A percentile compares a stretch with the other conserved stretches of the same genome.
phyloP scores from a whole-genome alignment of 2,888 invertebrate species.

The Diarsia mendica region DNA sequence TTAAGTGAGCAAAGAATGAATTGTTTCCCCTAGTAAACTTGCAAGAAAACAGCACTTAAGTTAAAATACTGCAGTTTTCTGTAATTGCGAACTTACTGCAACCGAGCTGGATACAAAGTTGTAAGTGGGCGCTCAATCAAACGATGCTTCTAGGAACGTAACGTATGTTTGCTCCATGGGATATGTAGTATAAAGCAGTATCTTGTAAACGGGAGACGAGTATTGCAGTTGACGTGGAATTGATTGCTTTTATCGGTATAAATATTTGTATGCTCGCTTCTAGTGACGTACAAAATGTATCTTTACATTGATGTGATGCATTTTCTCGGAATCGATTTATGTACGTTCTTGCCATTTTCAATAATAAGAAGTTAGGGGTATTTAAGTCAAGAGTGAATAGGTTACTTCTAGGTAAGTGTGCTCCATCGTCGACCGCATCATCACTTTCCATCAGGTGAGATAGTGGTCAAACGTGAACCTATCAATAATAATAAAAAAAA shows the following conservation, averaged over 20 bases:
- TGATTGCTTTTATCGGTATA: background rate
- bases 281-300: background rate
- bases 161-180: conserved; percentile 1
- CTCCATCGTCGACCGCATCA: too few relatives aligned
- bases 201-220: background rate
- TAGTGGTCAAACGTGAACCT: too few relatives aligned
- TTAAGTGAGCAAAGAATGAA: conserved; percentile 75
- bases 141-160: conserved; percentile 39
- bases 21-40: conserved; percentile 72
- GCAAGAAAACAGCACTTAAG: conserved; percentile 73
- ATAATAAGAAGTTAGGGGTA: too few relatives aligned
- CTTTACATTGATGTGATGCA: background rate
- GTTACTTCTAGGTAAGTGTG: too few relatives aligned
- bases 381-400: too few relatives aligned
- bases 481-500: too few relatives aligned
- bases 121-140: conserved; percentile 56
- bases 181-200: background rate
- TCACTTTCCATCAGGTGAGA: too few relatives aligned
- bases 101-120: conserved; percentile 62
- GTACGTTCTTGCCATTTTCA: background rate
- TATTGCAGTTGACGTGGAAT: background rate
- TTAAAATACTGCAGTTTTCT: conserved; percentile 69
- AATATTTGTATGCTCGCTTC: background rate
- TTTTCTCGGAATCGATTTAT: background rate
- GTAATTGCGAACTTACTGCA: conserved; percentile 67